Percentiles rank a stretch among this genome's conserved stretches.
Evolutionary conservation across 2,113 vertebrate species (phyloP).

Genomic region (Tupaia chinensis): DNA sequence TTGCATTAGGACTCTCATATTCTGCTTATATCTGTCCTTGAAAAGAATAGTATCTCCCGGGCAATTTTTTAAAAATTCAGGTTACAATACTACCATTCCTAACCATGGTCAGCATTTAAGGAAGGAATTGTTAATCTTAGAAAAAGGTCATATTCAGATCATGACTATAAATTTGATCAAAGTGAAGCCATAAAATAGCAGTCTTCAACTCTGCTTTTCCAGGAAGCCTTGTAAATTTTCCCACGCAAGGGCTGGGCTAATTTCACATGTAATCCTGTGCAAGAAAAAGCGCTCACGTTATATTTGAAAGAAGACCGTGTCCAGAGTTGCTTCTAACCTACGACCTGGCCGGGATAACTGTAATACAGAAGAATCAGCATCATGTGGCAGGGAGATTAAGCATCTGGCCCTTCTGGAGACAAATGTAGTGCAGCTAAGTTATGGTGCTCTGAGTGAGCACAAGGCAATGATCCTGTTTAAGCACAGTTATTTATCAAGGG

Average conservation of each 20-base stretch:
- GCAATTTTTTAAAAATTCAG: slow-evolving; percentile 67
- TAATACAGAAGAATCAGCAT: slow-evolving; percentile 11
- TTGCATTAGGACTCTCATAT: slow-evolving; percentile 42
- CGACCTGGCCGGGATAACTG: slow-evolving; percentile 29
- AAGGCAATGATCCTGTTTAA: slow-evolving; percentile 70
- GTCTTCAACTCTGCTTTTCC: slow-evolving; percentile 50
- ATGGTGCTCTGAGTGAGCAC: slow-evolving; percentile 43
- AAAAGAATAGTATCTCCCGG: slow-evolving; percentile 58
- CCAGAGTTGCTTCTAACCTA: not conserved
- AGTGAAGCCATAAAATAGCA: slow-evolving; percentile 73
- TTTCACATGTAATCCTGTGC: not conserved
- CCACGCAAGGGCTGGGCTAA: not conserved
- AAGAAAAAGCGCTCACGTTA: not conserved
- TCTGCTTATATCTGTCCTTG: slow-evolving; percentile 65
- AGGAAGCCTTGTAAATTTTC: slow-evolving; percentile 47
- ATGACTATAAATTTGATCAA: slow-evolving; percentile 68
- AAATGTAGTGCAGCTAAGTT: slow-evolving; percentile 5
- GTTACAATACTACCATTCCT: slow-evolving; percentile 36
- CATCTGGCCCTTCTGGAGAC: slow-evolving; percentile 37
- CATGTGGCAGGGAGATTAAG: slow-evolving; percentile 8
- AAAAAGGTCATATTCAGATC: slow-evolving; percentile 75
- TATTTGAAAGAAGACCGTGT: slow-evolving; percentile 5
- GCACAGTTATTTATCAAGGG: slow-evolving; percentile 65
- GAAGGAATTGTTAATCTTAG: slow-evolving; percentile 72
- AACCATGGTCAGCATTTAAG: slow-evolving; percentile 75